Base-by-base conservation (phyloP, 1,140 invertebrate species). In the Globodera rostochiensis region DNA sequence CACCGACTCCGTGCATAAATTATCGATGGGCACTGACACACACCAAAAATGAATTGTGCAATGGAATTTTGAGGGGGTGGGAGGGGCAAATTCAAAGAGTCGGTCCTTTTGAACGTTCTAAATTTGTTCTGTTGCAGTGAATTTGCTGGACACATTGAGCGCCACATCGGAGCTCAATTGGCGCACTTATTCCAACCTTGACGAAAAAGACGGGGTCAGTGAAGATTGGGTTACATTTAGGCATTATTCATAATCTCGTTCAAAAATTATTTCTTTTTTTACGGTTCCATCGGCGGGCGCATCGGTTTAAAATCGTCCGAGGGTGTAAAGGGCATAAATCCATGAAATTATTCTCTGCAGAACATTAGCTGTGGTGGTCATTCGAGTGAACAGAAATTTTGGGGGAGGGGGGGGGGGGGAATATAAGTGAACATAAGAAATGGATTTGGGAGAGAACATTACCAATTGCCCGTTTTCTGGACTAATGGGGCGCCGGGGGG, bases 131-230 rank as follows among this genome's bases (percentile, higher is more conserved):
- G 77, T 83, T 84, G n/a, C n/a, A 87, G 86, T 84, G 47, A 76
- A 79, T 46, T 60, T 84, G 66, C 79, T 85, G 9, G 80, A 86
- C 75, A 87, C 83, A 13, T 60, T 83, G 15, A 85, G 77, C 69
- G 82, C 83, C 36, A 87, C 86, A 45, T 80, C 82, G 13, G 85
- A 86, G 71, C 77, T 86, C 49, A 80, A 79, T 80, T 86, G 85
- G 85, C 67, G 75, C 25, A 74, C 82, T 36, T 77, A 82, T 71
- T 86, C 85, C 67, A 86, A 84, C 57, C 82, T 80, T 49, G 85
- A 87, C 47, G 81, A 80, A 21, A 80, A 81, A 45, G 85, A 85
- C 77, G 85, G 84, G 73, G 81, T 83, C 83, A 76, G 53, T 83
- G 57, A 83, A 74, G 83, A 15, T 79, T 11, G 19, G n/a, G 78